Evolutionary conservation across 1,140 invertebrate species (phyloP), one percentile per base, ranked within the genome.

Genomic region (Neodiprion lecontei): DNA sequence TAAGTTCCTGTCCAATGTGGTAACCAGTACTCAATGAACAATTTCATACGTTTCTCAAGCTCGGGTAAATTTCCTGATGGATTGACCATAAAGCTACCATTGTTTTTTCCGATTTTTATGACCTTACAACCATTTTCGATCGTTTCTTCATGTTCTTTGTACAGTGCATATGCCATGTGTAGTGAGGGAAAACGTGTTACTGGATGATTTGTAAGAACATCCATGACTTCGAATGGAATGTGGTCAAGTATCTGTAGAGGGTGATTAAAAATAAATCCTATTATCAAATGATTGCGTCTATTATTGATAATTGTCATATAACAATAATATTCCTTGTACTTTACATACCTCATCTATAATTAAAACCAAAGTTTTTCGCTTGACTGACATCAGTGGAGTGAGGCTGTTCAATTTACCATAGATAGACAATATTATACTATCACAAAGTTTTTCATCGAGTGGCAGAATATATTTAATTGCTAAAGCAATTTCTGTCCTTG

Each of bases 121-220:
- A 89, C 76, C 81, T 91, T 91, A 74, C 89, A 92, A 5, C 92
- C 90, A 81, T 92, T 81, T 23, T 88, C 72, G 23, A 93, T 91
- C 66, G 88, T 80, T 74, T 87, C 78, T 85, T 93, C 83, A 78
- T 93, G 90, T 72, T 90, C 86, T 83, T 92, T 91, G 78, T 91
- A 93, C 73, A 95, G 86, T 1, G 90, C 90, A 77, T 93, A 91
- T 7, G 92, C 84, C 78, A 95, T 90, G 76, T 94, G 92, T 7
- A 96, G 82, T 48, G 94, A 96, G 48, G 95, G 93, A 81, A 96
- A 91, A 68, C 95, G 89, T 11, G 91, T 91, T 0, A 95, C 90
- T 9, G 93, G 91, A 70, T 93, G 90, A 48, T 89, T 82, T 69
- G 86, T 86, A 10, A 95, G 78, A 7, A 93, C 85, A 7, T 91